A percentile compares a stretch with the other conserved stretches of the same genome.
These are phyloP conservation scores for Spodoptera exigua DNA, from an alignment of 2,888 invertebrate genomes.

Conservation along the genomic window DNA sequence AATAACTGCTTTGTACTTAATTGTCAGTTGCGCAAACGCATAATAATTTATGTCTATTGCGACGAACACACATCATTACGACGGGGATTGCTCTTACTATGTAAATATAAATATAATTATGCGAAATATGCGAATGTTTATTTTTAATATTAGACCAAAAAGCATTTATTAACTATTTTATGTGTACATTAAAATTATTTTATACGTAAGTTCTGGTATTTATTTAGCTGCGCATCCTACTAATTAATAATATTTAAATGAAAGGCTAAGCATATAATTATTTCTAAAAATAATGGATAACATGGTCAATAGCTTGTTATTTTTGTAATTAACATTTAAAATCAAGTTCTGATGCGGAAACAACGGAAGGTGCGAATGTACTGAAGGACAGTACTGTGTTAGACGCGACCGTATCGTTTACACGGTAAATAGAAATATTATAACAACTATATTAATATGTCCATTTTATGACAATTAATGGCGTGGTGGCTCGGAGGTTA, in stretches of 20 bases:
- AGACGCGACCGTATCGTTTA: constrained; percentile 17
- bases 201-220: background rate
- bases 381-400: constrained; percentile 25
- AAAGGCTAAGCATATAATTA: constrained; percentile 23
- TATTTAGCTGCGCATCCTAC: constrained; percentile 15
- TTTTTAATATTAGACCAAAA: constrained; percentile 59
- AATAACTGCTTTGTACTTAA: constrained; percentile 34
- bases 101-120: constrained; percentile 30
- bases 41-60: constrained; percentile 13
- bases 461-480: no score
- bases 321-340: constrained; percentile 53
- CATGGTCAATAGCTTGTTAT: constrained; percentile 42
- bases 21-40: constrained; percentile 29
- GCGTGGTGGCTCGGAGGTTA: no score
- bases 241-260: constrained; percentile 1
- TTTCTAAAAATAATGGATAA: constrained; percentile 48
- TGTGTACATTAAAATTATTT: constrained; percentile 26
- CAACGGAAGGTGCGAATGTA: constrained; percentile 46
- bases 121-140: constrained; percentile 41
- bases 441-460: background rate
- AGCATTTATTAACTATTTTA: constrained; percentile 59
- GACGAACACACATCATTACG: constrained; percentile 14
- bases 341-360: constrained; percentile 54
- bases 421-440: constrained; percentile 15
- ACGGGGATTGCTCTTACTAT: constrained; percentile 34